A percentile compares a stretch with the other conserved stretches of the same genome.
Evolutionary conservation across 2,888 invertebrate genomes (phyloP).

Genomic region (Trachelus stipa): DNA sequence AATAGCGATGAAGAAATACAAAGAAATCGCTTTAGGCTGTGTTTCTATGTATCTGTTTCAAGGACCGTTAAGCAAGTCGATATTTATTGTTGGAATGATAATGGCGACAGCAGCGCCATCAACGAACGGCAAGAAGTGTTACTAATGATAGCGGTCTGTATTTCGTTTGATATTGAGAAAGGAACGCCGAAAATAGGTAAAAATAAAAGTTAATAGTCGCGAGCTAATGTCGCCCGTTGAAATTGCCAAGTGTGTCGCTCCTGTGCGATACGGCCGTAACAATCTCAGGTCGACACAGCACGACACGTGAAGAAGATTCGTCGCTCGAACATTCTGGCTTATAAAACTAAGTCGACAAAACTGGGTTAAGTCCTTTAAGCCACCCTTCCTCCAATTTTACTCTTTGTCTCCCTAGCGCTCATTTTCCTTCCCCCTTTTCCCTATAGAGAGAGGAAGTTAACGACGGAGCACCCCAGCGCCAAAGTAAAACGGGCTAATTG

Average conservation of each 20-base stretch:
- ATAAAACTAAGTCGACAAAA: background rate
- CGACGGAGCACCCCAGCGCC: background rate
- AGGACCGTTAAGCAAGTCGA: background rate
- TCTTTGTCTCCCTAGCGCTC: background rate
- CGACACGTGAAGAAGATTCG: background rate
- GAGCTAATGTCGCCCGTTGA: background rate
- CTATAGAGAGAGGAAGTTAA: background rate
- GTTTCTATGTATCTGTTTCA: background rate
- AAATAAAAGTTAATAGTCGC: background rate
- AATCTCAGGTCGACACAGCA: background rate
- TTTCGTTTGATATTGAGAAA: background rate
- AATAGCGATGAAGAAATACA: background rate
- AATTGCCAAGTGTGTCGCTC: background rate
- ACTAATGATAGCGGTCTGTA: background rate
- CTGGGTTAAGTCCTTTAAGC: conserved; percentile 7
- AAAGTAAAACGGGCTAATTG: conserved; percentile 1
- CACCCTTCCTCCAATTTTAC: background rate
- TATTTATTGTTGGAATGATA: background rate
- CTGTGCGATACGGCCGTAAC: background rate
- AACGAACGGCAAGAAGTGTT: background rate
- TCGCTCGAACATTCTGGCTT: background rate
- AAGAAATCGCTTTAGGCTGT: background rate
- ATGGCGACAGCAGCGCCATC: background rate
- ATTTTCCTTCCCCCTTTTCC: background rate
- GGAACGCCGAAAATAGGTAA: background rate